phyloP scores from a whole-genome alignment of 2,888 invertebrate genomes.

The Polydrusus pterygomalis region DNA sequence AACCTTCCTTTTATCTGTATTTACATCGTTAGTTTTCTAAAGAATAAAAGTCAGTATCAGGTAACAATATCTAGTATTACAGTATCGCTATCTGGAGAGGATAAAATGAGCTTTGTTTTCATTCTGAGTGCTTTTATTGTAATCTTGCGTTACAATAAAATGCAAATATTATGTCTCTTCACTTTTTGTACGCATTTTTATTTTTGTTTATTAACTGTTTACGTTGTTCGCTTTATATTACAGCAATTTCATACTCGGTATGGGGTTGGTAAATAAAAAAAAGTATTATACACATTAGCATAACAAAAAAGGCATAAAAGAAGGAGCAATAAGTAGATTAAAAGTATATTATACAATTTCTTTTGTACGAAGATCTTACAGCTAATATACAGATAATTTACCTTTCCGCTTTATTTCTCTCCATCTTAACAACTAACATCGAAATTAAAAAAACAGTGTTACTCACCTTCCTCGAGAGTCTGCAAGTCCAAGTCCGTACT shows the following conservation, averaged over 20 bases:
- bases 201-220: background rate
- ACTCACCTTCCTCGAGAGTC: constrained; percentile 72
- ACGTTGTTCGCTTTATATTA: background rate
- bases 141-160: background rate
- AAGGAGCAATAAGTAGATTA: background rate
- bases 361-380: no score
- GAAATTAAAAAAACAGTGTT: background rate
- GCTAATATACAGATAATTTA: no score
- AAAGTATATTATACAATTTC: background rate
- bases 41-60: background rate
- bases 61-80: background rate
- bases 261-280: no score
- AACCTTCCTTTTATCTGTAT: no score
- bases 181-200: background rate
- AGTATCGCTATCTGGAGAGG: background rate
- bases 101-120: constrained; percentile 2
- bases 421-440: background rate
- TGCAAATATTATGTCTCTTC: background rate
- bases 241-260: background rate
- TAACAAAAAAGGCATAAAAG: background rate
- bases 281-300: background rate
- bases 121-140: background rate
- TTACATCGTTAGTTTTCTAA: no score
- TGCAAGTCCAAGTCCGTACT: constrained; percentile 76
- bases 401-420: no score